Evolutionary conservation across 2,888 invertebrate genomes (phyloP), one percentile per base, ranked within the genome.

Genomic region (Adelphocoris suturalis): DNA sequence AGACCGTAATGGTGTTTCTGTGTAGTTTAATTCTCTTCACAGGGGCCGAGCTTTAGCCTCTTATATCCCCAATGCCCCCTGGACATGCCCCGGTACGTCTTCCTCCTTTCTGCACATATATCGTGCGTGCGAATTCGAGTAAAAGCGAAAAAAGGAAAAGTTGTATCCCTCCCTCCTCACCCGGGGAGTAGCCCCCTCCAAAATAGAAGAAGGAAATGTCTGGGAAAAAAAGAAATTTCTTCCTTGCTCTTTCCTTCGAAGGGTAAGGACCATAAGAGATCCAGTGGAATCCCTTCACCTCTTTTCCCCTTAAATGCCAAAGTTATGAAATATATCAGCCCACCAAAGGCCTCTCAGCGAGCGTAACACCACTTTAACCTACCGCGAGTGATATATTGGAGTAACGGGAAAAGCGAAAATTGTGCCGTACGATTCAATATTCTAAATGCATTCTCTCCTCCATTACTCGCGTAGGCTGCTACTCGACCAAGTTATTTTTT

Each of bases 261-360:
- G 28, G n/a, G 61, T 47, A 19, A 19, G 28, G 46, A 28, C 37
- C 28, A 14, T 19, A n/a, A 23, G 28, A 47, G 55, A 46, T 28
- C 37, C 12, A 37, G 37, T 47, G 86, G 86, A 61, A 19, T 61
- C 61, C 48, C 47, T 23, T 86, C 68, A 19, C n/a, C 37, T 4
- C 23, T n/a, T 27, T 27, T 48, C 47, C 16, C 47, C 16, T 75
- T 76, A 76, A 87, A 87, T 76, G 87, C 76, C 87, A 76, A 87
- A 87, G 76, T 87, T 87, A 87, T 87, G 87, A 87, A 87, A 87
- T 76, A 87, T 87, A 87, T 75, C 76, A 76, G 76, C 27, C 55
- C 9, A 14, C 28, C 28, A n/a, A n/a, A n/a, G 19, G 0, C 82
- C 82, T 19, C 19, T 80, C 2, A 5, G n/a, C 78, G 7, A 23